These are phyloP conservation scores for honey bee (Apis mellifera) DNA, from an alignment of 1,140 invertebrate species.

Conservation along the genomic window Amel_HAv3.1 CM009944.2:4399001-4399500, in stretches of 20 bases:
- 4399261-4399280: constrained; percentile 36
- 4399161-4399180: no score
- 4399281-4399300: constrained; percentile 20
- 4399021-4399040: no score
- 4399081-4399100: no score
- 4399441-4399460: constrained; percentile 71
- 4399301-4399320: constrained; percentile 44
- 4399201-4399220: constrained; percentile 2
- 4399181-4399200: not conserved
- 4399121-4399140: not conserved
- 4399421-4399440: constrained; percentile 72
- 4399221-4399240: not conserved
- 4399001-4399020: no score
- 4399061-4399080: no score
- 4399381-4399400: constrained; percentile 78
- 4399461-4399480: constrained; percentile 70
- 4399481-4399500: constrained; percentile 61
- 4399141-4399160: no score
- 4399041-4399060: no score
- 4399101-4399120: not conserved
- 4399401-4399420: constrained; percentile 74
- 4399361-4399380: not conserved
- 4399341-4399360: not conserved
- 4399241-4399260: constrained; percentile 26
- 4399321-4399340: not conserved